Conservation (phyloP, 2,888 invertebrate genomes). For the Diarsia brunnea region DNA sequence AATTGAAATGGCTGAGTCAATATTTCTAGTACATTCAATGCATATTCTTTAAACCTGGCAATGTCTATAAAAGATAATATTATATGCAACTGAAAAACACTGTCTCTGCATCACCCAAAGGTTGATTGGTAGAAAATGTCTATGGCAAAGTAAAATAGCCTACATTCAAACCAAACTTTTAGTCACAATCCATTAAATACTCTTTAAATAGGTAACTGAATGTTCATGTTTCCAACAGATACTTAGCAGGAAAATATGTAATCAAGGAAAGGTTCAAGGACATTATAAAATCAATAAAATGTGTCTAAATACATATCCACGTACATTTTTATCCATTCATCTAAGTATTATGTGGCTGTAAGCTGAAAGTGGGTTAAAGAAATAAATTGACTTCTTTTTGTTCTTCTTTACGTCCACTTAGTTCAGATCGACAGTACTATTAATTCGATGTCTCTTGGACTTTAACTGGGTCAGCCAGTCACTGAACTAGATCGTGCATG, state of each 20-base stretch:
- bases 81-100: too few relatives aligned
- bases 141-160: background rate
- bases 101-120: too few relatives aligned
- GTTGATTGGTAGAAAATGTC: too few relatives aligned
- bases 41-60: background rate
- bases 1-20: constrained; percentile 13
- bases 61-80: background rate
- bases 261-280: constrained; percentile 14
- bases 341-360: background rate
- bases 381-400: background rate
- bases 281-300: constrained; percentile 42
- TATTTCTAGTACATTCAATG: background rate
- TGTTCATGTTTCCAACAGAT: constrained; percentile 5
- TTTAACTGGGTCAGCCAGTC: constrained; percentile 28
- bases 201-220: background rate
- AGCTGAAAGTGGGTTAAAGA: background rate
- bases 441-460: constrained; percentile 8
- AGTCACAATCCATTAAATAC: constrained; percentile 2
- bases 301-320: constrained; percentile 14
- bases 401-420: background rate
- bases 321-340: background rate
- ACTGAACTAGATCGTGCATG: constrained; percentile 24
- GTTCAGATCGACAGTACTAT: background rate
- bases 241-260: constrained; percentile 1
- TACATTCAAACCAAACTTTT: background rate